phyloP scores from a whole-genome alignment of 2,113 vertebrate species.

The Bostrychus sinensis region DNA sequence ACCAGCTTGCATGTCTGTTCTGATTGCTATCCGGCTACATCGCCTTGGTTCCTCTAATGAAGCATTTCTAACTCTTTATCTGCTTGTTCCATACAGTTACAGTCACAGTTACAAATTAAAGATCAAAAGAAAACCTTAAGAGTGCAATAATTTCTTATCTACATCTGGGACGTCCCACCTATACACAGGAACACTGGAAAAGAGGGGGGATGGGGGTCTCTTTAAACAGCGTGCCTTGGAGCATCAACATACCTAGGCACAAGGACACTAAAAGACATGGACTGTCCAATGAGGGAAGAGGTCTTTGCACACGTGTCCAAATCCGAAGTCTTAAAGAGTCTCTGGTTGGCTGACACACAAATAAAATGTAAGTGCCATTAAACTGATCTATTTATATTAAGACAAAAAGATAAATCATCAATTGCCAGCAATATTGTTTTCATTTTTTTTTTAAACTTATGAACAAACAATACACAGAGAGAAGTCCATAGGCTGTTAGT shows the following conservation, averaged over 20 bases:
- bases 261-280: constrained; percentile 62
- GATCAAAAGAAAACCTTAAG: constrained; percentile 70
- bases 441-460: constrained; percentile 70
- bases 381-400: constrained; percentile 54
- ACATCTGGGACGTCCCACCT: constrained; percentile 71
- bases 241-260: constrained; percentile 68
- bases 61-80: constrained; percentile 67
- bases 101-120: constrained; percentile 71
- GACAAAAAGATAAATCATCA: constrained; percentile 64
- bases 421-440: constrained; percentile 61
- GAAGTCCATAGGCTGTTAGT: constrained; percentile 83
- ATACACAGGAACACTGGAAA: constrained; percentile 67
- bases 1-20: constrained; percentile 47
- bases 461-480: constrained; percentile 89
- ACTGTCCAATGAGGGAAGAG: constrained; percentile 64
- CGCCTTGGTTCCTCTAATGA: constrained; percentile 59
- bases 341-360: constrained; percentile 54
- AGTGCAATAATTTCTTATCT: constrained; percentile 76
- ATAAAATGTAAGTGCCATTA: constrained; percentile 49
- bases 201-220: constrained; percentile 49
- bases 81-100: constrained; percentile 66
- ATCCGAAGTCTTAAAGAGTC: constrained; percentile 51
- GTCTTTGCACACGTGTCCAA: constrained; percentile 63
- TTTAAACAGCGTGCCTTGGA: constrained; percentile 59
- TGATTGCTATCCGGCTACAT: constrained; percentile 56